Conservation (phyloP, 2,888 invertebrate genomes). For the Phaedon cochleariae region DNA sequence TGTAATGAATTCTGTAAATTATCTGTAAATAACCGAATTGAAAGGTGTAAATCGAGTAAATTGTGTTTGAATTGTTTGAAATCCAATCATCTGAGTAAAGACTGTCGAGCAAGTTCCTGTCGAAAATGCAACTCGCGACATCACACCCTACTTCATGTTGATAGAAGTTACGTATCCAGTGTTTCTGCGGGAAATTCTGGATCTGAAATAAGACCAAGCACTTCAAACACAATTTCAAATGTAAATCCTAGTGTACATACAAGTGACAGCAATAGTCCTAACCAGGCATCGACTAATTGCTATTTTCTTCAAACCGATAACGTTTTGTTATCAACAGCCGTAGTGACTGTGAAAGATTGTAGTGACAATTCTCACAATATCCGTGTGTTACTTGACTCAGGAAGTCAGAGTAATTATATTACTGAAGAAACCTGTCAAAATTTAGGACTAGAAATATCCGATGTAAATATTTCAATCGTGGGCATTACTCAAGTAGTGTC, state of each 20-base stretch:
- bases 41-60: not conserved
- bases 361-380: not conserved
- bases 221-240: not conserved
- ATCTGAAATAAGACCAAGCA: not conserved
- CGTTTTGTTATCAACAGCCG: slow-evolving; percentile 2
- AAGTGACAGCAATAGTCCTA: not conserved
- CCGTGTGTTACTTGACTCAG: not conserved
- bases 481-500: slow-evolving; percentile 3
- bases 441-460: not conserved
- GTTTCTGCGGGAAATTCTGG: not conserved
- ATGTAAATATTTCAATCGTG: not conserved
- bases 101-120: slow-evolving; percentile 1
- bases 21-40: not conserved
- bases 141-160: slow-evolving; percentile 5
- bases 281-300: not conserved
- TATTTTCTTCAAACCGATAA: not conserved
- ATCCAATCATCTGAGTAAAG: slow-evolving; percentile 11
- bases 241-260: not conserved
- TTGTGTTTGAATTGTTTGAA: slow-evolving; percentile 5
- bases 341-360: not conserved
- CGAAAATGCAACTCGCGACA: slow-evolving; percentile 8
- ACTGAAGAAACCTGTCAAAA: no score
- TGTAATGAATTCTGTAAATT: slow-evolving; percentile 2
- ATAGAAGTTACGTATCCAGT: not conserved
- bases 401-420: no score